Evolutionary conservation across 2,888 invertebrate genomes (phyloP).

Genomic region (Digitonthophagus gazella): DNA sequence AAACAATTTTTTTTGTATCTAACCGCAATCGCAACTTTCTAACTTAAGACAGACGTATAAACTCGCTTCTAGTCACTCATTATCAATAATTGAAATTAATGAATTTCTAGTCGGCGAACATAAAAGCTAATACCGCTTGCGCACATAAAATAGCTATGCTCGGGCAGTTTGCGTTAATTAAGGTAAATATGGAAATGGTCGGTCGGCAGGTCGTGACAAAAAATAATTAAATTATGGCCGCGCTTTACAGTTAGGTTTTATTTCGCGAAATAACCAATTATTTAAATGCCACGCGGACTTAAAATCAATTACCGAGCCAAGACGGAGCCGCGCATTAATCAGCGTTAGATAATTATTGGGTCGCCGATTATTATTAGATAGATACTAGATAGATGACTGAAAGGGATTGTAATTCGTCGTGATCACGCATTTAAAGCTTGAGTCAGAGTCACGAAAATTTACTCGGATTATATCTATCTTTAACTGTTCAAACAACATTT

Average conservation of each 20-base stretch:
- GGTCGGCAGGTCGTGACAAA: background rate
- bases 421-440: background rate
- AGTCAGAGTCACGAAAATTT: too few species aligned
- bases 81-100: background rate
- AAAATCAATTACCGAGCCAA: background rate
- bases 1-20: background rate
- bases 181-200: background rate
- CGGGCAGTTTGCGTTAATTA: background rate
- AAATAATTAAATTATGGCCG: background rate
- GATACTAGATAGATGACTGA: background rate
- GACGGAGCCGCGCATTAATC: background rate
- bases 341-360: background rate
- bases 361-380: background rate
- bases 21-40: background rate
- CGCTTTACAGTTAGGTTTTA: background rate
- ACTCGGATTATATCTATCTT: too few species aligned
- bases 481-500: too few species aligned
- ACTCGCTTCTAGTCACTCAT: background rate
- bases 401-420: background rate
- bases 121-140: background rate
- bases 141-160: background rate
- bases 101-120: background rate
- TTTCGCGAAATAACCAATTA: background rate
- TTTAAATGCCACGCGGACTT: background rate
- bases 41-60: background rate